A percentile compares a stretch with the other conserved stretches of the same genome.
phyloP scores from a whole-genome alignment of 2,888 invertebrate species.

The Miltochrista miniata region DNA sequence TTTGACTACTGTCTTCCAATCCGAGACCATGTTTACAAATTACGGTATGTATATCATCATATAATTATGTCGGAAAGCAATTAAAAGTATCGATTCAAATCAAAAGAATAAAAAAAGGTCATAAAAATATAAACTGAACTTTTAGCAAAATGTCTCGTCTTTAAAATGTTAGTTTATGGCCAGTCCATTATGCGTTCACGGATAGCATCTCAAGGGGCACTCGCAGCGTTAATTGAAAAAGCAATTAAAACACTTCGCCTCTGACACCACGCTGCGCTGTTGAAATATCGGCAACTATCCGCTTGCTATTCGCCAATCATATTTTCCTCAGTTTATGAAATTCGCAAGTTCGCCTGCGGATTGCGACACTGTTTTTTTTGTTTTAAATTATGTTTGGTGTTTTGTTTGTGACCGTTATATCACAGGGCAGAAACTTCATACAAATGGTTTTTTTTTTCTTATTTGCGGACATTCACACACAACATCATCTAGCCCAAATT shows the following conservation, averaged over 20 bases:
- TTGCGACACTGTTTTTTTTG: not conserved
- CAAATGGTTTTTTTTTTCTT: no score
- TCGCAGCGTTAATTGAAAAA: constrained; percentile 71
- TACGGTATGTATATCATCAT: no score
- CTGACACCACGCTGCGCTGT: constrained; percentile 19
- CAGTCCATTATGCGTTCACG: constrained; percentile 58
- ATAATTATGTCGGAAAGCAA: no score
- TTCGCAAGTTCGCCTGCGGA: constrained; percentile 27
- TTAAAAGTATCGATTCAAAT: no score
- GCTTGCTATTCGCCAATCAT: constrained; percentile 42
- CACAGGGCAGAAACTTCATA: no score
- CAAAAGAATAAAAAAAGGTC: not conserved
- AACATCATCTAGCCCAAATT: no score
- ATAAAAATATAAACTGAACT: no score
- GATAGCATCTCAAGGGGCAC: constrained; percentile 50
- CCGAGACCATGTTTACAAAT: no score
- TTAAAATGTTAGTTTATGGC: constrained; percentile 35
- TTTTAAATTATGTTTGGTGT: not conserved
- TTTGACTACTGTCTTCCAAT: no score
- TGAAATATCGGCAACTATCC: constrained; percentile 41
- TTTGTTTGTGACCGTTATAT: no score
- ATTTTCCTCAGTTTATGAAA: constrained; percentile 39
- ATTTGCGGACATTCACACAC: no score
- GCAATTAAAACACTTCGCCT: constrained; percentile 62
- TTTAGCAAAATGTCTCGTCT: constrained; percentile 21